Percentiles rank a stretch among this genome's conserved stretches.
Evolutionary conservation across 1,140 invertebrate species (phyloP).

Genomic region (Hyles euphorbiae): DNA sequence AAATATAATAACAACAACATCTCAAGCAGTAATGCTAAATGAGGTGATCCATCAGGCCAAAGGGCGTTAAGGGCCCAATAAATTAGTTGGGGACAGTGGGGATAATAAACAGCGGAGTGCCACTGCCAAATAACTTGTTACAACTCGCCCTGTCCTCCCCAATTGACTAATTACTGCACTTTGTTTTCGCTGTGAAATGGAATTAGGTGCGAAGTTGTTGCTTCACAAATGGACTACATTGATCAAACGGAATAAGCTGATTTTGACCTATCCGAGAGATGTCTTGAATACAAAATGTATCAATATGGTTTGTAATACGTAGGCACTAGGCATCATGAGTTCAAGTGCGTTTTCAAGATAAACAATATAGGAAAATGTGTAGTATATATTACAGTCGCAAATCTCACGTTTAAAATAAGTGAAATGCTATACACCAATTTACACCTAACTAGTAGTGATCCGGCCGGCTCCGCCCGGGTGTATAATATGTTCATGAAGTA

Average conservation of each 20-base stretch:
- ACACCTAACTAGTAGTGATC: no score
- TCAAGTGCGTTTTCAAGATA: no score
- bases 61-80: slow-evolving; percentile 64
- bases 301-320: no score
- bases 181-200: slow-evolving; percentile 38
- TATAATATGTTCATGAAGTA: no score
- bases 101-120: slow-evolving; percentile 64
- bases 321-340: no score
- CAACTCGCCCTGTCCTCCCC: slow-evolving; percentile 46
- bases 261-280: no score
- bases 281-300: no score
- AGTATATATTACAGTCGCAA: no score
- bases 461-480: no score
- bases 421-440: no score
- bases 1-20: slow-evolving; percentile 10
- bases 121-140: slow-evolving; percentile 61
- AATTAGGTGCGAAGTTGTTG: slow-evolving; percentile 27
- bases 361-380: no score
- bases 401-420: no score
- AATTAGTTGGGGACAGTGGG: slow-evolving; percentile 67
- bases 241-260: background rate
- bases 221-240: background rate
- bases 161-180: slow-evolving; percentile 61
- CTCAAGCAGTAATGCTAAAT: slow-evolving; percentile 64
- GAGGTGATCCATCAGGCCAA: slow-evolving; percentile 65